phyloP scores from a whole-genome alignment of 1,140 invertebrate genomes.

The Cydia fagiglandana region DNA sequence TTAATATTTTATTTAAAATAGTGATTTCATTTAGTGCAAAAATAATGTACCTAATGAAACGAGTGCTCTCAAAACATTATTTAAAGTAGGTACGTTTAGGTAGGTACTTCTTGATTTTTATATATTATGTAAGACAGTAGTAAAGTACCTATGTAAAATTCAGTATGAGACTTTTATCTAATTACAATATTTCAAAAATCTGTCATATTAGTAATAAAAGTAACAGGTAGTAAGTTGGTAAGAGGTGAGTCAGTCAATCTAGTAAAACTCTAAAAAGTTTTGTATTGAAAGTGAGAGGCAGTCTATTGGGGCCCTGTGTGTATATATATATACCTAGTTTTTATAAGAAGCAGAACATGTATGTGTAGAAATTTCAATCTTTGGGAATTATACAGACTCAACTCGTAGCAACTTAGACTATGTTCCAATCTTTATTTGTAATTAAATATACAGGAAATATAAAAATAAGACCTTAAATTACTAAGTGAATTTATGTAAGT shows the following conservation, averaged over 20 bases:
- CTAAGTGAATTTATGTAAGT: slow-evolving; percentile 9
- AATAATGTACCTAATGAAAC: slow-evolving; percentile 73
- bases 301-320: not conserved
- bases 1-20: slow-evolving; percentile 70
- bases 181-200: slow-evolving; percentile 15
- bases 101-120: slow-evolving; percentile 14
- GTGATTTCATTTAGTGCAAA: slow-evolving; percentile 75
- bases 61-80: slow-evolving; percentile 70
- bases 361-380: no score
- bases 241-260: slow-evolving; percentile 1
- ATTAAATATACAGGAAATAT: not conserved
- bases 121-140: slow-evolving; percentile 39
- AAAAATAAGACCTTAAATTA: not conserved
- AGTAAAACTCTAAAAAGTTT: not conserved
- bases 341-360: no score
- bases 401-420: slow-evolving; percentile 10
- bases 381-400: not conserved
- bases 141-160: slow-evolving; percentile 36
- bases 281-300: not conserved
- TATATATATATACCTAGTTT: no score
- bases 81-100: slow-evolving; percentile 41
- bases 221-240: not conserved
- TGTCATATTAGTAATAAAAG: slow-evolving; percentile 7
- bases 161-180: slow-evolving; percentile 14
- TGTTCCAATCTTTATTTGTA: not conserved